phyloP scores from a whole-genome alignment of 1,140 invertebrate species.

The Drosophila mojavensis region DNA sequence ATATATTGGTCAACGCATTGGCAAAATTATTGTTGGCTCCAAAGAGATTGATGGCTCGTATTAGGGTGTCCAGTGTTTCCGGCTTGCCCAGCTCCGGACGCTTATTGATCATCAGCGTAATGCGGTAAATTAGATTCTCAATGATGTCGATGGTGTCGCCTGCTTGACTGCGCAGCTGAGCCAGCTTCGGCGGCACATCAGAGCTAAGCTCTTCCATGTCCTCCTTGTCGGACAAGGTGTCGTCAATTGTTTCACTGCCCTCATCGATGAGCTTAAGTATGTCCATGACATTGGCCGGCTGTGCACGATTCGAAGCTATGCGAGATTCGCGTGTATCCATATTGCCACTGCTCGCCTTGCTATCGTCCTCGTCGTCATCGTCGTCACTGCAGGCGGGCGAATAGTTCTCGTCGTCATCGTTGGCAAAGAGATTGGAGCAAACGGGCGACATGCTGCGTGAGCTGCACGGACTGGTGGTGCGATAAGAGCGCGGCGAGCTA shows the following conservation, averaged over 20 bases:
- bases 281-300: constrained; percentile 68
- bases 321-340: constrained; percentile 54
- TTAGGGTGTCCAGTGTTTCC: constrained; percentile 74
- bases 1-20: constrained; percentile 77
- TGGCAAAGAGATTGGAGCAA: constrained; percentile 52
- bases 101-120: constrained; percentile 77
- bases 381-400: constrained; percentile 83
- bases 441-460: constrained; percentile 80
- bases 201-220: constrained; percentile 71
- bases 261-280: constrained; percentile 76
- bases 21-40: constrained; percentile 77
- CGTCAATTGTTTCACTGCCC: constrained; percentile 72
- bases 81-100: constrained; percentile 72
- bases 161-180: constrained; percentile 51
- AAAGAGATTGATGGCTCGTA: constrained; percentile 74
- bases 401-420: constrained; percentile 80
- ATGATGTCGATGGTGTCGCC: constrained; percentile 76
- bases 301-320: constrained; percentile 50
- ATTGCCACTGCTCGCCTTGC: constrained; percentile 22
- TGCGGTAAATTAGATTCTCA: constrained; percentile 76
- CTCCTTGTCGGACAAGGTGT: constrained; percentile 75
- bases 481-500: constrained; percentile 72
- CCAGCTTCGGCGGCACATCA: constrained; percentile 69
- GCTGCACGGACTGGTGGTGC: constrained; percentile 79
- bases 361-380: constrained; percentile 74